Evolutionary conservation across 2,113 vertebrate species (phyloP).

Genomic region (Notarius quadriscutis): DNA sequence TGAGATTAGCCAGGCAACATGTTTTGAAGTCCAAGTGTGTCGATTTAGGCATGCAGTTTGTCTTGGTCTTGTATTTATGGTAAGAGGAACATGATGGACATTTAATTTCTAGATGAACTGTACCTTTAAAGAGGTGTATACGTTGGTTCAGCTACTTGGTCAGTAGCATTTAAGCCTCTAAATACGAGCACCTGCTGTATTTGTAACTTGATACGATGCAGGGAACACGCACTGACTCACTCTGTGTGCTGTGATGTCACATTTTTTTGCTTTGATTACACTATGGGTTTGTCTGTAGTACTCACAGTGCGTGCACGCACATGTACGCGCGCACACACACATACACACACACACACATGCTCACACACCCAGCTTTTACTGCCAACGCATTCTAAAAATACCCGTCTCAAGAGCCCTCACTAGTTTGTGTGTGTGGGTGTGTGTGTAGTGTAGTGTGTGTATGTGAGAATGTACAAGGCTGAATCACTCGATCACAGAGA

Average conservation of each 20-base stretch:
- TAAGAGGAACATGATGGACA: not conserved
- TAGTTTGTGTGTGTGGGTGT: slow-evolving; percentile 28
- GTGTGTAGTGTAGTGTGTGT: slow-evolving; percentile 18
- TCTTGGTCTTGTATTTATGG: not conserved
- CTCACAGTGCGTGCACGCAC: slow-evolving; percentile 23
- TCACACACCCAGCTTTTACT: slow-evolving; percentile 43
- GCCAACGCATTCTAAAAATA: slow-evolving; percentile 58
- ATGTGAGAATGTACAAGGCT: slow-evolving; percentile 35
- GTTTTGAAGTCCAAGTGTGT: not conserved
- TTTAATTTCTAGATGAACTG: not conserved
- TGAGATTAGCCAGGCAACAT: not conserved
- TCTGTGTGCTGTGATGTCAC: slow-evolving; percentile 47
- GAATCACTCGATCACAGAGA: slow-evolving; percentile 48
- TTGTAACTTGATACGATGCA: slow-evolving; percentile 16
- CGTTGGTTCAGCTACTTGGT: not conserved
- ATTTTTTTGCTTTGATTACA: slow-evolving; percentile 53
- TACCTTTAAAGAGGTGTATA: not conserved
- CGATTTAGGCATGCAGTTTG: not conserved
- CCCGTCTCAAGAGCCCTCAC: slow-evolving; percentile 41
- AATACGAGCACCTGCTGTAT: not conserved
- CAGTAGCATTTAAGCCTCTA: not conserved
- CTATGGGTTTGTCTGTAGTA: slow-evolving; percentile 52
- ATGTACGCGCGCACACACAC: slow-evolving; percentile 15
- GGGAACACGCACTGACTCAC: slow-evolving; percentile 31
- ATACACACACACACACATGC: slow-evolving; percentile 27